Base-by-base conservation (phyloP, 2,113 vertebrate species). In the Caranx melampygus region DNA sequence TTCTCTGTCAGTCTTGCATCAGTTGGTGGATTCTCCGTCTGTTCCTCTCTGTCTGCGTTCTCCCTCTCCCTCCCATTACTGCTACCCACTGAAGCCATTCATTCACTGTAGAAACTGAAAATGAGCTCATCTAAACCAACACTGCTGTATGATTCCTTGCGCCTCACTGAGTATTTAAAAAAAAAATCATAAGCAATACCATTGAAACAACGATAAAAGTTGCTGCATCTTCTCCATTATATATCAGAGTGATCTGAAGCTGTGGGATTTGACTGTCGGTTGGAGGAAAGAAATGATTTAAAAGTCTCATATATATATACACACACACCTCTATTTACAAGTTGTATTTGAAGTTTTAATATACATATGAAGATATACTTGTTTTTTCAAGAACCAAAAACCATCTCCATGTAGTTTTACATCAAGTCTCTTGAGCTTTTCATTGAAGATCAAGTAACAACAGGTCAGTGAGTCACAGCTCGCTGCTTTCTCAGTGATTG, bases 1-100 rank as follows among this genome's bases (percentile, higher is more conserved):
- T 64, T 20, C 35, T 31, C 65, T 18, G 51, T 64, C 70, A 52
- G 66, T 71, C 55, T 37, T 35, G 44, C 75, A 79, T 85, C 72
- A 54, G 14, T 45, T 61, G 65, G 33, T 51, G 45, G 52, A 68
- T 71, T 79, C 21, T 63, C 59, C 21, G 6, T 42, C 35, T 55
- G 49, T 66, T 58, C 54, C 18, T 68, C 42, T 80, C 26, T 4
- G 62, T 59, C 34, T 77, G 12, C 47, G 6, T 49, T 70, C 8
- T 14, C 13, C 44, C 14, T 54, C 65, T 65, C 45, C 47, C 35
- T 70, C 47, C 58, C 57, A 55, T 84, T n/a, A 58, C 54, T 16
- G 35, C 12, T 6, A 61, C 37, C 10, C 34, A 68, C 15, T 52
- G 44, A 64, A 58, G 64, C 35, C 35, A 7, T 45, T 66, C 21